Evolutionary conservation across 2,888 invertebrate genomes (phyloP).

Genomic region (Merodon equestris): DNA sequence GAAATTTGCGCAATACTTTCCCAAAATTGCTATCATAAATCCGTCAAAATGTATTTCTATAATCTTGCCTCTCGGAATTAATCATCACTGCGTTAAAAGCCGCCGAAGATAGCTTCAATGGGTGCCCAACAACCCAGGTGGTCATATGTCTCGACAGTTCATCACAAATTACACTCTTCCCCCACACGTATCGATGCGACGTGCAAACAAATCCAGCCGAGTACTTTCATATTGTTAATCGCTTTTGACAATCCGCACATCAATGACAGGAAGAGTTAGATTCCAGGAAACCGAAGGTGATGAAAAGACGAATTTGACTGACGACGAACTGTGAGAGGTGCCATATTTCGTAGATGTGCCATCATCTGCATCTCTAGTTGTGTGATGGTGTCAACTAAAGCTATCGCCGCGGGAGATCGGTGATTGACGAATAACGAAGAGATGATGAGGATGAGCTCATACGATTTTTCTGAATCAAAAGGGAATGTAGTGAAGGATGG

Average conservation of each 20-base stretch:
- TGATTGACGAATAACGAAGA: constrained; percentile 21
- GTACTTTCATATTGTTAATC: constrained; percentile 62
- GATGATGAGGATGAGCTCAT: too few relatives aligned
- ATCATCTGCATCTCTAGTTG: constrained; percentile 59
- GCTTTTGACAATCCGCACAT: constrained; percentile 20
- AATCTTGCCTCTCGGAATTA: constrained; percentile 21
- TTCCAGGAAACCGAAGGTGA: constrained; percentile 34
- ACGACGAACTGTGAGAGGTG: constrained; percentile 31
- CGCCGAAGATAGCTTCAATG: too few relatives aligned
- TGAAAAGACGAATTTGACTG: constrained; percentile 6
- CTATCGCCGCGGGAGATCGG: constrained; percentile 48
- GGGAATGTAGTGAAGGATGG: too few relatives aligned
- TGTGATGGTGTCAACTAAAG: constrained; percentile 19
- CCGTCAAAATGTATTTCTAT: constrained; percentile 35
- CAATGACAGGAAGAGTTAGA: constrained; percentile 18
- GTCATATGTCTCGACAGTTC: constrained; percentile 40
- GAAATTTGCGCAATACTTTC: constrained; percentile 35
- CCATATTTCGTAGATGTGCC: constrained; percentile 35
- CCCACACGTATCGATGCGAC: constrained; percentile 1
- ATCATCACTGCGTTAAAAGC: constrained; percentile 31
- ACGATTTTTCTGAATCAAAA: too few relatives aligned
- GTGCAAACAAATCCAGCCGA: constrained; percentile 34
- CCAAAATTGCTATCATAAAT: constrained; percentile 56
- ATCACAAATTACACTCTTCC: constrained; percentile 57
- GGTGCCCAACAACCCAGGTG: constrained; percentile 1